Evolutionary conservation across 2,888 invertebrate genomes (phyloP).

Genomic region (Tortricodes alternella): DNA sequence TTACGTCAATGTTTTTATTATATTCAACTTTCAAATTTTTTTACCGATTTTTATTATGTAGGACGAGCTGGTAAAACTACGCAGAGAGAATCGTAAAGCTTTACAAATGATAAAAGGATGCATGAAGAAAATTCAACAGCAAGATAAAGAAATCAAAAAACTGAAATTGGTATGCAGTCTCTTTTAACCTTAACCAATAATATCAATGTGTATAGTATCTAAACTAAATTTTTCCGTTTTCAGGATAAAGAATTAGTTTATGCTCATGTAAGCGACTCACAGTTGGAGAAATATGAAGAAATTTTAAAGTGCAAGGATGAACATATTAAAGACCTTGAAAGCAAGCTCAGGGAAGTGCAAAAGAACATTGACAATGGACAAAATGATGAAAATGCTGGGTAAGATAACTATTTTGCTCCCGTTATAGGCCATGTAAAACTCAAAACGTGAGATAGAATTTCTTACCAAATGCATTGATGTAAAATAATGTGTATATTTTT

Average conservation of each 20-base stretch:
- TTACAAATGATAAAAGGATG: constrained; percentile 82
- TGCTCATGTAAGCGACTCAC: constrained; percentile 70
- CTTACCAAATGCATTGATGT: too few relatives aligned
- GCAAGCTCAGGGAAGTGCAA: constrained; percentile 66
- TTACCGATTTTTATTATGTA: constrained; percentile 38
- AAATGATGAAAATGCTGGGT: constrained; percentile 61
- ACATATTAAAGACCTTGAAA: constrained; percentile 79
- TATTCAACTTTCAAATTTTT: too few relatives aligned
- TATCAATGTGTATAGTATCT: background rate
- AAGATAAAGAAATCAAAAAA: constrained; percentile 77
- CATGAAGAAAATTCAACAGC: constrained; percentile 79
- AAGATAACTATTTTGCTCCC: constrained; percentile 30
- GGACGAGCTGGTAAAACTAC: constrained; percentile 75
- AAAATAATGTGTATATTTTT: too few relatives aligned
- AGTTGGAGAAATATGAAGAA: constrained; percentile 73
- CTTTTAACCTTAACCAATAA: too few relatives aligned
- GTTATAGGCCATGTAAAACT: too few relatives aligned
- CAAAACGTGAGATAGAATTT: too few relatives aligned
- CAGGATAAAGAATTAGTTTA: constrained; percentile 71
- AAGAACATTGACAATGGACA: constrained; percentile 59
- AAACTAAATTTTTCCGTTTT: constrained; percentile 24
- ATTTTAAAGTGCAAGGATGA: constrained; percentile 80
- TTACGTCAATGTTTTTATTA: background rate
- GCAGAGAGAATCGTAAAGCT: constrained; percentile 80
- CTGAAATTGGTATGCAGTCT: constrained; percentile 60